Conservation (phyloP, 2,113 vertebrate genomes). For the Pycnonotus jocosus region DNA sequence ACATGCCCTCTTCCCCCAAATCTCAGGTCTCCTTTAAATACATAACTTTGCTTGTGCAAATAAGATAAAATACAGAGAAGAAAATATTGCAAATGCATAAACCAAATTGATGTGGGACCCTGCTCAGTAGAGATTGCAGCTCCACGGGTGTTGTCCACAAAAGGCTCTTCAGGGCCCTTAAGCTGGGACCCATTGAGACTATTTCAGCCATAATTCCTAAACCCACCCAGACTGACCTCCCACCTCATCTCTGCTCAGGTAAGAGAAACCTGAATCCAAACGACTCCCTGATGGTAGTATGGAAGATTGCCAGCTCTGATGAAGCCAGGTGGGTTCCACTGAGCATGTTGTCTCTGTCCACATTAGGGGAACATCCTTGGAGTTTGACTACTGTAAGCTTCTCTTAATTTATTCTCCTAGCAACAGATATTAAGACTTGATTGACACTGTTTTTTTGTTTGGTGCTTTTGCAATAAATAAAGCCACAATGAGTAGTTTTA, state of each 20-base stretch:
- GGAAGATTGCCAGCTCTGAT: constrained; percentile 37
- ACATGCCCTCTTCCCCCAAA: rapidly evolving
- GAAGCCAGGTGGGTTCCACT: constrained; percentile 23
- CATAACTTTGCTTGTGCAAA: background rate
- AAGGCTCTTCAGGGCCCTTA: background rate
- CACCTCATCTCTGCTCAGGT: background rate
- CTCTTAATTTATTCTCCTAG: constrained; percentile 41
- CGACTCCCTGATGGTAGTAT: background rate
- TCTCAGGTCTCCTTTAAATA: background rate
- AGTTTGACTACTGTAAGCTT: background rate
- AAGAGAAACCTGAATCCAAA: background rate
- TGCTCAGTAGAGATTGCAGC: background rate
- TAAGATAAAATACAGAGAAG: background rate
- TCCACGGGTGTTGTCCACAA: background rate
- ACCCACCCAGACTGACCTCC: background rate
- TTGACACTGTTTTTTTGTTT: background rate
- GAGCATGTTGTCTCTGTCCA: background rate
- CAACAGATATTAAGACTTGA: constrained; percentile 34
- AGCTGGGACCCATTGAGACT: background rate
- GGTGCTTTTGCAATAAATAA: constrained; percentile 40
- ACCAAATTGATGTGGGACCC: background rate
- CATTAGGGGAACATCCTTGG: background rate
- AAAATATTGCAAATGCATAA: background rate
- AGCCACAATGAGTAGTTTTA: constrained; percentile 26
- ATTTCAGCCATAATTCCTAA: background rate